Evolutionary conservation across 2,888 invertebrate genomes (phyloP), one percentile per base, ranked within the genome.

Genomic region (Netelia melanura): DNA sequence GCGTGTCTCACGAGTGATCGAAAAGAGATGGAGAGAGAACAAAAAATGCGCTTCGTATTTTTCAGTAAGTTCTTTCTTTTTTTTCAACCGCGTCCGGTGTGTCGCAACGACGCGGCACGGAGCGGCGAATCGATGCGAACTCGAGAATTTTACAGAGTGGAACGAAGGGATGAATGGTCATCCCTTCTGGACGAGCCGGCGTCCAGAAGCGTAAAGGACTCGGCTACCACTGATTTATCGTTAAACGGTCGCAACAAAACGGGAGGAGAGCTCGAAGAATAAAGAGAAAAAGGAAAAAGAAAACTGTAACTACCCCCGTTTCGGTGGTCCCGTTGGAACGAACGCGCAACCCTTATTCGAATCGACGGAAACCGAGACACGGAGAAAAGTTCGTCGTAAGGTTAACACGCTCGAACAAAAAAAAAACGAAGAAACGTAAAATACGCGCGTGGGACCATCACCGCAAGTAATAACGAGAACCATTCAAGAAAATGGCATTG

Each of bases 381-480:
- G 68, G 62, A 65, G 48, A 71, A 21, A 62, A 23, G 30, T 70
- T 48, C 58, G 54, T 74, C 74, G 48, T 62, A 72, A 68, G 77
- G 80, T 75, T 72, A 43, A 61, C 74, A 11, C n/a, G 67, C 62
- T n/a, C 21, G 23, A 74, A 38, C 3, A 30, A 54, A 72, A 25
- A 70, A 30, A 62, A 54, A 6, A 17, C 56, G 62, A 58, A 67
- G 21, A 56, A 11, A 38, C 61, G 21, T 52, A 67, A 56, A 58
- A 52, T 62, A 78, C 64, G 78, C 80, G 77, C 68, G 86, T 81
- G 86, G 85, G 84, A 86, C 80, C 86, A 72, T 72, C 72, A 88
- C 89, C 88, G 87, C 88, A 89, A 87, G 87, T 89, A 90, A 91
- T 91, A 91, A 90, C 89, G 90, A 91, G 89, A 87, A 86, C 88